Evolutionary conservation across 1,140 invertebrate species (phyloP), one percentile per base, ranked within the genome.

Genomic region (Drosophila ohnishii): DNA sequence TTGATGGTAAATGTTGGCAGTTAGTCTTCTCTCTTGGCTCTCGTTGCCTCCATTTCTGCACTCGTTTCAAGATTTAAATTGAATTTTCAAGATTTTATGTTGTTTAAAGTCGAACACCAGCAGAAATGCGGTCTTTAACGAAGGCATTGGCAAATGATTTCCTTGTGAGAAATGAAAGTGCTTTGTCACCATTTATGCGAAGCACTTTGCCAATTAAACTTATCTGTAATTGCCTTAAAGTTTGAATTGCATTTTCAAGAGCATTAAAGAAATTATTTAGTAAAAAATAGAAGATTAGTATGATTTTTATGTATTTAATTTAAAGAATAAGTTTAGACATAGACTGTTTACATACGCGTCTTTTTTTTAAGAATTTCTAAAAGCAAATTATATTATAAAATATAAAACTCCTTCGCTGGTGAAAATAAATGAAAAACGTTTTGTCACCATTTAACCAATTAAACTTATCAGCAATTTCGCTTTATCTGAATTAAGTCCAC

Each of bases 401-500:
- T 4, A 37, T 14, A 13, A 1, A 14, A 19, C 14, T 25, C 14
- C 34, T 16, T 25, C 8, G 10, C 16, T 14, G 5, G 2, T 22
- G 10, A 47, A 45, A 16, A 47, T 8, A 47, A 61, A 39, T 32
- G n/a, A 2, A 25, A 65, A 65, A 19, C 35, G 77, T 56, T 48
- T 48, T 22, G 57, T 72, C 48, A 55, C 40, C 44, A 69, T 64
- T 74, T 79, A 63, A 59, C 74, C 82, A 85, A 85, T 85, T 85
- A 86, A 72, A 85, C 74, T 81, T 81, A 86, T 85, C 78, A 72
- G 74, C 70, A 75, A 62, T 62, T 78, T 48, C 70, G 60, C 75
- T 87, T 86, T 79, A 83, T 86, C 84, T 87, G 81, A 82, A 83
- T 86, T 63, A 86, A 79, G 66, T 67, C 37, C 71, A 73, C 79